Base-by-base conservation (phyloP, 2,888 invertebrate genomes). In the Tholera decimalis region DNA sequence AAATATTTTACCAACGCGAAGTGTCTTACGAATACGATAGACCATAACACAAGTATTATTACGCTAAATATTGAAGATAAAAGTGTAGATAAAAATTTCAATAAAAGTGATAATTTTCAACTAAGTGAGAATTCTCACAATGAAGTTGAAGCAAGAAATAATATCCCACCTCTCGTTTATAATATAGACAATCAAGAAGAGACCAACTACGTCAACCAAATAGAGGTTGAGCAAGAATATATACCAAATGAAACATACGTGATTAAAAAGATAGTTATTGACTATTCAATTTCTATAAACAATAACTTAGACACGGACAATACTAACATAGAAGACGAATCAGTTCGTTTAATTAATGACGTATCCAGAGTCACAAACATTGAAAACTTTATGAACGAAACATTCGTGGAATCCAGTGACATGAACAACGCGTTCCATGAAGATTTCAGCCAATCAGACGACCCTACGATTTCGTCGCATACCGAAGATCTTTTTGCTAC, bases 351-450 rank as follows among this genome's bases (percentile, higher is more conserved):
- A 9, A 15, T 3, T 13, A 24, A 53, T 3, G 63, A 74, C 9
- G 18, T 26, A 1, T 26, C 59, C 6, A 57, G 33, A 24, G 4
- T 20, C 1, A 20, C 20, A 1, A 57, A 46, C 0, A 41, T 6
- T 7, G 75, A 72, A 8, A 57, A 58, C 7, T 30, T 41, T 3
- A 53, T 70, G 1, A 72, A 76, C 15, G 84, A 82, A 74, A 89
- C 88, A 47, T 80, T 80, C 33, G 22, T 88, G 18, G 83, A 87
- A n/a, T 60, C 78, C 3, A 84, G 84, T 20, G 84, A 85, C 24
- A 88, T 94, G 90, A 93, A 95, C 59, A 91, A 89, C 7, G 94
- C 93, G 0, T 94, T 95, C 50, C 83, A 92, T 0, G 89, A 88
- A 69, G 86, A 87, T n/a, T 66, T 77, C 1, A 78, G 73, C 13